Evolutionary conservation across 1,140 invertebrate species (phyloP).

Genomic region (Eueides isabella): DNA sequence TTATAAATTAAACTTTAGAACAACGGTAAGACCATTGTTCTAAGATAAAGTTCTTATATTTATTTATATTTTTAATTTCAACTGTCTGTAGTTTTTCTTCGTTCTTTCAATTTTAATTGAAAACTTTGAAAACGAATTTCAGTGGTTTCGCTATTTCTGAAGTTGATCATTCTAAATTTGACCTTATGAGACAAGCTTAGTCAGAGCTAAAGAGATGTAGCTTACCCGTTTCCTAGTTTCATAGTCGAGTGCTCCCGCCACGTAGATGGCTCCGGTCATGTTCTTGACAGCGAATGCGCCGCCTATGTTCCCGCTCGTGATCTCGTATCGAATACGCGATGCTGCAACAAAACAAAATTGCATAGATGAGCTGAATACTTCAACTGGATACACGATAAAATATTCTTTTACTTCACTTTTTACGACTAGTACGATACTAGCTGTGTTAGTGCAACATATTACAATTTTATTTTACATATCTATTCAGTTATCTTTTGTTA

Average conservation of each 20-base stretch:
- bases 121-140: background rate
- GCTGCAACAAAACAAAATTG: conserved; percentile 86
- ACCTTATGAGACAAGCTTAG: background rate
- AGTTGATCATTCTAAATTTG: background rate
- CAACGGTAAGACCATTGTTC: too few relatives aligned
- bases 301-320: conserved; percentile 98
- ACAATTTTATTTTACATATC: background rate
- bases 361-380: conserved; percentile 25
- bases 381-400: conserved; percentile 6
- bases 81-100: too few relatives aligned
- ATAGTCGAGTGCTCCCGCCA: conserved; percentile 90
- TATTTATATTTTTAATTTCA: too few relatives aligned
- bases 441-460: background rate
- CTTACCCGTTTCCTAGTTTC: conserved; percentile 78
- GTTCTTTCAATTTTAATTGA: background rate
- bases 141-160: background rate
- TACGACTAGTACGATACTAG: background rate
- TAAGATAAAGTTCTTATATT: too few relatives aligned
- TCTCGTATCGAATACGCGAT: conserved; percentile 99
- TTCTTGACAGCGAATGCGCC: conserved; percentile 98
- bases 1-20: too few relatives aligned
- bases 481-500: too few relatives aligned
- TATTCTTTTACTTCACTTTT: conserved; percentile 1
- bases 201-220: conserved; percentile 30
- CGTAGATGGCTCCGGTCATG: conserved; percentile 98